phyloP scores from a whole-genome alignment of 2,797 vertebrate species.

The Phaenicophaeus curvirostris region DNA sequence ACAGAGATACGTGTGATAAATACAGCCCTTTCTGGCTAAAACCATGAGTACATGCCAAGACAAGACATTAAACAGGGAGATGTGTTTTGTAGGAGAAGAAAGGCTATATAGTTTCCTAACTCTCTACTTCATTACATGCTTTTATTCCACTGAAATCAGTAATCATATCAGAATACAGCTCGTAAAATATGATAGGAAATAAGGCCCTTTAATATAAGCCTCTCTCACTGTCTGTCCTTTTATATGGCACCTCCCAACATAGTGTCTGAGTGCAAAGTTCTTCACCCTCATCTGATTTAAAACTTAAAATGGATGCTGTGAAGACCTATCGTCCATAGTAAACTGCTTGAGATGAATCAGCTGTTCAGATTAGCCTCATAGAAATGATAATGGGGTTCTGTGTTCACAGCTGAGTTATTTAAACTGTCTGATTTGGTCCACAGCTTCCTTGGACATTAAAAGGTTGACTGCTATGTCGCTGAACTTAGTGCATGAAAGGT shows the following conservation, averaged over 20 bases:
- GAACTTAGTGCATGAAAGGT: slow-evolving; percentile 15
- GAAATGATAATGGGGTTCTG: slow-evolving; percentile 42
- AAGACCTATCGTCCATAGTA: slow-evolving; percentile 15
- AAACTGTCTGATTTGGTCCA: slow-evolving; percentile 26
- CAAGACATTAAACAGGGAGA: not conserved
- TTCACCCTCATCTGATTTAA: slow-evolving; percentile 37
- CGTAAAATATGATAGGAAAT: not conserved
- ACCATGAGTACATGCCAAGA: not conserved
- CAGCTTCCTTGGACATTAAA: slow-evolving; percentile 7
- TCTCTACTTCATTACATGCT: not conserved
- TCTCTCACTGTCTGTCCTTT: slow-evolving; percentile 48
- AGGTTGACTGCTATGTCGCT: not conserved
- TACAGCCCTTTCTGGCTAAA: not conserved
- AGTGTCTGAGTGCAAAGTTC: slow-evolving; percentile 51
- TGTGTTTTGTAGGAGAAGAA: not conserved
- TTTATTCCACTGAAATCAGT: slow-evolving; percentile 3
- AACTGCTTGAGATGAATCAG: slow-evolving; percentile 40
- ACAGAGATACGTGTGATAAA: not conserved
- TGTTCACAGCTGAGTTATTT: slow-evolving; percentile 50
- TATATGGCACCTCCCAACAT: slow-evolving; percentile 24
- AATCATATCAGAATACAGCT: not conserved
- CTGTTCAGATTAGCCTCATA: slow-evolving; percentile 15
- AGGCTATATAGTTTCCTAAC: not conserved
- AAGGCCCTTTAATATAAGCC: not conserved
- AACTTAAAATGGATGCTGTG: slow-evolving; percentile 18